Evolutionary conservation across 1,140 invertebrate species (phyloP), one percentile per base, ranked within the genome.

Genomic region (Pachypsylla venusta): DNA sequence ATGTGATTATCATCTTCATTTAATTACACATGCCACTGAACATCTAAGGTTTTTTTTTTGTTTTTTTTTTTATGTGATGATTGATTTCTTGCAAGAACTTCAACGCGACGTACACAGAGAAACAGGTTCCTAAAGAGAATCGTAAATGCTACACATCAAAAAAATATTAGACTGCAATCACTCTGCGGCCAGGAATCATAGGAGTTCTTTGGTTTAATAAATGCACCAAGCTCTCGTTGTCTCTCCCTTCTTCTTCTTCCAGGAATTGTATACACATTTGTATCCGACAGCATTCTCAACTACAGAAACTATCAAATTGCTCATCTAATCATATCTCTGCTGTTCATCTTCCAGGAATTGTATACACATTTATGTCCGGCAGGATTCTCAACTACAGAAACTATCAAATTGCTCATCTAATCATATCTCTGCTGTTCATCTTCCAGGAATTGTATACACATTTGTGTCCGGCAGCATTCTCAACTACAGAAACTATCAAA

Each of bases 381-480:
- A 81, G 87, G 0, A 84, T 74, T 65, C 75, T 87, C 0, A 74
- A 75, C 0, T 91, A 91, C 72, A 68, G 73, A 28, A 73, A 71
- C 1, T 74, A 88, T 13, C 81, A 83, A 61, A 78, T 83, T 60
- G 69, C 78, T 1, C 82, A 81, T 60, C 71, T 79, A 2, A 70
- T 72, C 0, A 35, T 35, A 35, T 12, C 30, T 35, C 16, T 12
- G 30, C 16, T 35, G 10, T 35, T 12, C 30, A 12, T 16, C 16
- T 35, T 35, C 30, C 30, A 35, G 30, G 30, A 10, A 35, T 63
- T 20, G 68, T 93, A 0, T 79, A 83, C 39, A 76, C 84, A 0
- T 94, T 90, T 68, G 68, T 74, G 0, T 74, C 89, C 42, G 91
- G 91, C 0, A 81, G 87, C 0, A 84, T 74, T 65, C 75, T 87